phyloP scores from a whole-genome alignment of 1,140 invertebrate species.

The Nebria ingens region DNA sequence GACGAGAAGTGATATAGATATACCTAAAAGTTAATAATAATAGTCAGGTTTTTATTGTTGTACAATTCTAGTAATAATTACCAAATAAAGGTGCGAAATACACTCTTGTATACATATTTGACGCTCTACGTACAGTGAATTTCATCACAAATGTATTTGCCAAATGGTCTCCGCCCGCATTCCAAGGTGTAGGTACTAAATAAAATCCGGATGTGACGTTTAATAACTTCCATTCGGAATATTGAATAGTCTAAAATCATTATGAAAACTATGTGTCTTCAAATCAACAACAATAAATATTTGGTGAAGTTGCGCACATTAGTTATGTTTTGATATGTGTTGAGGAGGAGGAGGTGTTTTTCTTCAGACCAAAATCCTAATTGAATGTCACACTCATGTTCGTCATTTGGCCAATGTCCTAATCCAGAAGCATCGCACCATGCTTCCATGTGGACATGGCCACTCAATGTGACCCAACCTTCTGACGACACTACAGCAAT shows the following conservation, averaged over 20 bases:
- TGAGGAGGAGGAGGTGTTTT: not conserved
- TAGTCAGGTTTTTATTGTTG: conserved; percentile 7
- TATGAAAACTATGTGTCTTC: too few species aligned
- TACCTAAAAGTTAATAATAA: conserved; percentile 24
- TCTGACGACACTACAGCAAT: conserved; percentile 19
- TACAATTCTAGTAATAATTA: conserved; percentile 15
- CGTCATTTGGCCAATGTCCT: conserved; percentile 27
- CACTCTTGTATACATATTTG: conserved; percentile 20
- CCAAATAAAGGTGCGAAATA: conserved; percentile 26
- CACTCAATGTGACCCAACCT: conserved; percentile 22
- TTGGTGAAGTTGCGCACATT: not conserved
- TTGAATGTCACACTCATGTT: conserved; percentile 23
- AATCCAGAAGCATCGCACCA: conserved; percentile 23
- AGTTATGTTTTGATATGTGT: conserved; percentile 8
- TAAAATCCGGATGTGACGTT: not conserved
- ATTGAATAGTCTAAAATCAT: too few species aligned
- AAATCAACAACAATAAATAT: too few species aligned
- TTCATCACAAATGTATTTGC: not conserved
- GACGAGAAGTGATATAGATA: conserved; percentile 20
- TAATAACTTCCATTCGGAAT: not conserved
- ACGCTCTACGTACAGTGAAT: conserved; percentile 22
- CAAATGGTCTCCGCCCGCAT: not conserved
- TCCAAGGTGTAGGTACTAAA: not conserved
- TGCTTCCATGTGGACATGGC: conserved; percentile 19
- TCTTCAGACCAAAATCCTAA: conserved; percentile 18